These are phyloP conservation scores for Steinernema carpocapsae DNA, from an alignment of 2,888 invertebrate genomes.

Conservation along the genomic window DNA sequence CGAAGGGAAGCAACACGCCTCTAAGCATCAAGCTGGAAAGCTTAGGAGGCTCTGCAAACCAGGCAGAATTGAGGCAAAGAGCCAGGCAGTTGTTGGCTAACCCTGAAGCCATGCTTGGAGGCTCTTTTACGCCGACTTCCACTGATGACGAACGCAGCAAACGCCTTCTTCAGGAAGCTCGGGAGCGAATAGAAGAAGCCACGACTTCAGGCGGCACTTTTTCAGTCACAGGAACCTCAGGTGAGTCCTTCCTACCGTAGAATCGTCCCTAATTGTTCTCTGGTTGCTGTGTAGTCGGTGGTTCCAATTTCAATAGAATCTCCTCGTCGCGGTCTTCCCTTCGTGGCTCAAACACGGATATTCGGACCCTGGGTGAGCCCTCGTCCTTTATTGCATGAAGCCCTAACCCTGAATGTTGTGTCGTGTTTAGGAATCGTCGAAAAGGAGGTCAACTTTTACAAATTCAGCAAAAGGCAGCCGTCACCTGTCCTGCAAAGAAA, in stretches of 20 bases:
- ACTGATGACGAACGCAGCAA: slow-evolving; percentile 39
- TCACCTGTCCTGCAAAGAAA: slow-evolving; percentile 60
- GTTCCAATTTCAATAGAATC: slow-evolving; percentile 34
- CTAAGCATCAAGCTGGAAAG: not conserved
- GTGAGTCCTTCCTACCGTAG: not conserved
- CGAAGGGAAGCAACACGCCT: not conserved
- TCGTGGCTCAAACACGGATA: slow-evolving; percentile 44
- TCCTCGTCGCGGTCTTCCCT: slow-evolving; percentile 40
- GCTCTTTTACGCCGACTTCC: not conserved
- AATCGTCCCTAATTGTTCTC: not conserved
- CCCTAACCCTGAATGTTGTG: too few relatives aligned
- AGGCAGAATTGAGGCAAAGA: slow-evolving; percentile 41
- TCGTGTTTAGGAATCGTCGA: slow-evolving; percentile 57
- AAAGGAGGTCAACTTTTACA: slow-evolving; percentile 50
- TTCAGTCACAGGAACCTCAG: not conserved
- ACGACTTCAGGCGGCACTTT: slow-evolving; percentile 41
- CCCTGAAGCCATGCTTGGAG: slow-evolving; percentile 34
- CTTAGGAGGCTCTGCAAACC: not conserved
- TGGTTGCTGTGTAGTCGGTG: slow-evolving; percentile 28
- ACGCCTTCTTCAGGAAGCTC: slow-evolving; percentile 49
- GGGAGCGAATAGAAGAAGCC: slow-evolving; percentile 48
- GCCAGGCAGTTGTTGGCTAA: slow-evolving; percentile 58
- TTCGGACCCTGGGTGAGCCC: slow-evolving; percentile 43
- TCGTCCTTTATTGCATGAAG: too few relatives aligned
- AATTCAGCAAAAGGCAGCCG: slow-evolving; percentile 59